Base-by-base conservation (phyloP, 1,140 invertebrate species). In the Sitodiplosis mosellana region DNA sequence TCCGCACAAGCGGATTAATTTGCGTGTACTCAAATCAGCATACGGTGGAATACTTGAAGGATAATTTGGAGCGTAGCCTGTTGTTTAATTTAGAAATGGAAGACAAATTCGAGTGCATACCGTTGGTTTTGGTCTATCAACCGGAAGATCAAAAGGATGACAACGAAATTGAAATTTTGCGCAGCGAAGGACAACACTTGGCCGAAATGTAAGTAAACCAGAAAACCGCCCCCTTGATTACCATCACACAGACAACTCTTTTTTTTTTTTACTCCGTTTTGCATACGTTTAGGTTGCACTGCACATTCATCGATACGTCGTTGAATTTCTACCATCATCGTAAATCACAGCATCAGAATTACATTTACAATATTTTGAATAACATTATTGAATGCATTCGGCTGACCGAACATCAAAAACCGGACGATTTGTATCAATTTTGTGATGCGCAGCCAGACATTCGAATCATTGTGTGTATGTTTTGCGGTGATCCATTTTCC, bases 381-480 rank as follows among this genome's bases (percentile, higher is more conserved):
- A 58, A 61, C 48, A 55, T 62, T 14, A 65, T 64, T 51, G 52
- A 62, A 42, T 62, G 59, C 12, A 51, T 65, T 6, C 59, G 57
- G 45, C 49, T 65, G 17, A 55, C 58, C 33, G 62, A 64, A 27
- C 27, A 27, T 51, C 61, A 59, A 52, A 64, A 64, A 47, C 57
- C 53, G 48, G 58, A 61, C 34, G 62, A 64, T 50, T 52, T 59
- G 48, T 64, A 60, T 58, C 57, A 61, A 51, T n/a, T n/a, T n/a
- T 54, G 56, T 54, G 70, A 60, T 50, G 59, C 63, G 38, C 27
- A 27, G 27, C 60, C 60, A 8, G 61, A 63, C 54, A 47, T 59
- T 56, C 83, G 83, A 54, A 88, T 97, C 64, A 87, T 95, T 56
- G 86, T 96, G 77, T 95, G 90, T 64, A 83, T 96, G 76, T 91